A percentile compares a stretch with the other conserved stretches of the same genome.
These are phyloP conservation scores for Drosophila quinaria DNA, from an alignment of 2,888 invertebrate genomes.

Conservation along the genomic window DNA sequence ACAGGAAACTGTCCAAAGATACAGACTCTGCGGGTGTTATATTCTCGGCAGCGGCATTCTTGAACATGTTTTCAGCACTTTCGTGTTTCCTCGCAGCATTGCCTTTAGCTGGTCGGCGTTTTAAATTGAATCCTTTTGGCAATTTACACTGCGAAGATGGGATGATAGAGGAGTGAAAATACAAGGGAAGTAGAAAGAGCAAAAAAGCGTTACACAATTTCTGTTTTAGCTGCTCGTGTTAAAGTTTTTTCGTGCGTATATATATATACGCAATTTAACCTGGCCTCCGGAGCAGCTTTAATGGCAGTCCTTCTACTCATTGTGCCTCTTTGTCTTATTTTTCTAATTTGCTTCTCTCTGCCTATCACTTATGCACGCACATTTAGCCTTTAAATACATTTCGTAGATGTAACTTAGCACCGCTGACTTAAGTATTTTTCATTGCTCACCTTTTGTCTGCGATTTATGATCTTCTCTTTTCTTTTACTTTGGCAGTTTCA, in stretches of 20 bases:
- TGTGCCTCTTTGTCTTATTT: conserved; percentile 19
- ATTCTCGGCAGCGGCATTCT: not conserved
- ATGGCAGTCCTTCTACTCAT: conserved; percentile 28
- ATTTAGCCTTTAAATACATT: conserved; percentile 54
- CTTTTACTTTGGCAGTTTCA: not conserved
- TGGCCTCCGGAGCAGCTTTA: conserved; percentile 34
- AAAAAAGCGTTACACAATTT: conserved; percentile 31
- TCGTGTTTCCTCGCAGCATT: conserved; percentile 19
- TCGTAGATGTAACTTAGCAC: conserved; percentile 36
- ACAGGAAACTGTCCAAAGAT: conserved; percentile 1
- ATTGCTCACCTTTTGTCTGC: conserved; percentile 13
- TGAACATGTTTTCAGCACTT: conserved; percentile 16
- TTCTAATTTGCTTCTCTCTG: not conserved
- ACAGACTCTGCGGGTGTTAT: not conserved
- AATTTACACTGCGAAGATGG: conserved; percentile 30
- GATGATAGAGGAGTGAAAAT: not conserved
- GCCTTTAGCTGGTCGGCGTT: conserved; percentile 32
- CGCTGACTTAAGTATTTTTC: conserved; percentile 54
- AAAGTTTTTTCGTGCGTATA: conserved; percentile 46
- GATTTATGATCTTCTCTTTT: not conserved
- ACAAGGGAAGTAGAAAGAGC: conserved; percentile 1
- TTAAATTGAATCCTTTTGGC: conserved; percentile 58
- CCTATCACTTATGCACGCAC: conserved; percentile 40
- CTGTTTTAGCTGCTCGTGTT: conserved; percentile 42
- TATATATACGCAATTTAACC: conserved; percentile 56